Evolutionary conservation across 2,797 vertebrate species (phyloP).

Genomic region (Tapera naevia): DNA sequence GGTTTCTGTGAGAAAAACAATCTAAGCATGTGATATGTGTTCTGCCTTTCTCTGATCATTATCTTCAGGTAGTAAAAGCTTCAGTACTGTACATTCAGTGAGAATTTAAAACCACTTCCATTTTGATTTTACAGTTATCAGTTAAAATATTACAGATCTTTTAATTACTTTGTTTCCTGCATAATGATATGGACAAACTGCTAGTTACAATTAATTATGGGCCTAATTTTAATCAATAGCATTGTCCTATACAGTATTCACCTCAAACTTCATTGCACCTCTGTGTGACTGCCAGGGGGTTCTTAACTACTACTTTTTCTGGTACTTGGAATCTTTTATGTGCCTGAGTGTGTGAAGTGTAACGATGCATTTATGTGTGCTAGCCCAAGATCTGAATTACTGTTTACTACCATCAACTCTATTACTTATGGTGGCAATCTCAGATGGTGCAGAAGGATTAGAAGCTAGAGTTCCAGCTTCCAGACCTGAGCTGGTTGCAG

Average conservation of each 20-base stretch:
- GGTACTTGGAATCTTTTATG: background rate
- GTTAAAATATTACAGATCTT: conserved; percentile 16
- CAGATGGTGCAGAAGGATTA: background rate
- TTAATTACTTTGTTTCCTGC: conserved; percentile 7
- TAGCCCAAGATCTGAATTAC: background rate
- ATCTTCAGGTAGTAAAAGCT: background rate
- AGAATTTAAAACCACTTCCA: background rate
- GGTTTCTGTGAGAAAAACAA: background rate
- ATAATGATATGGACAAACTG: background rate
- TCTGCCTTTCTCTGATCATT: background rate
- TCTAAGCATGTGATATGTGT: background rate
- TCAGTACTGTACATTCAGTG: background rate
- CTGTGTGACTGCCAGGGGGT: background rate
- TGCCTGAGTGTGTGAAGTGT: background rate
- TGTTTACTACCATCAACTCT: background rate
- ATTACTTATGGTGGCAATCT: background rate
- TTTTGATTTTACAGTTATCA: conserved; percentile 7
- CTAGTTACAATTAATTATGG: background rate
- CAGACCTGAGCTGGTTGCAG: background rate
- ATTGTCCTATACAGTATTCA: background rate
- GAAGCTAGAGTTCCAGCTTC: background rate
- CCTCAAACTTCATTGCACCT: background rate
- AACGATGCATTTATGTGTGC: background rate
- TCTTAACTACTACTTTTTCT: background rate
- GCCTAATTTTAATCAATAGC: background rate